Conservation (phyloP, 2,797 vertebrate species). For the Prionace glauca region DNA sequence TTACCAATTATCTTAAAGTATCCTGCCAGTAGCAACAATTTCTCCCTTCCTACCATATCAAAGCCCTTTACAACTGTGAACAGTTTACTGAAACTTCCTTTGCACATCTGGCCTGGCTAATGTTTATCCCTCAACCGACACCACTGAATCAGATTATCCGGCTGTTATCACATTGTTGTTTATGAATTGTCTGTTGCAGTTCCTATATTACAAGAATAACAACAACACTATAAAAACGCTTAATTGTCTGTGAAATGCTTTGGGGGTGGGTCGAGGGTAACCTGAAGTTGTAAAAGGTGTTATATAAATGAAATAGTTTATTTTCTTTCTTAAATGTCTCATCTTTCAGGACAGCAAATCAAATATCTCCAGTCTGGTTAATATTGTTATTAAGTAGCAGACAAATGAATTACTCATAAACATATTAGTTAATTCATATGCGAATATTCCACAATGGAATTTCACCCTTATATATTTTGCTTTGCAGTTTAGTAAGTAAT, state of each 20-base stretch:
- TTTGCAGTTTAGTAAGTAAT: background rate
- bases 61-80: too few relatives aligned
- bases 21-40: too few relatives aligned
- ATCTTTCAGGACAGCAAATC: background rate
- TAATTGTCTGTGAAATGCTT: background rate
- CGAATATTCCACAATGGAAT: background rate
- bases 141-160: background rate
- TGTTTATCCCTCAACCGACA: too few relatives aligned
- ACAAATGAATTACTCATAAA: background rate
- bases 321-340: background rate
- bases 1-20: too few relatives aligned
- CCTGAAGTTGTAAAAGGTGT: background rate
- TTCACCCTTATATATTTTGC: background rate
- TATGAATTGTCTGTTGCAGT: background rate
- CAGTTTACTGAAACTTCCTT: too few relatives aligned
- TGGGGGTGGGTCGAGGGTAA: background rate
- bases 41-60: too few relatives aligned
- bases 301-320: background rate
- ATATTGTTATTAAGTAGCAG: background rate
- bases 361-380: background rate
- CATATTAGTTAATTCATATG: background rate
- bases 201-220: background rate
- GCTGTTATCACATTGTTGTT: background rate
- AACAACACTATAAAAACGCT: too few relatives aligned
- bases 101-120: too few relatives aligned